Percentiles rank a stretch among this genome's conserved stretches.
Conservation (phyloP, 1,140 invertebrate genomes). For the Drosophila kikkawai region DNA sequence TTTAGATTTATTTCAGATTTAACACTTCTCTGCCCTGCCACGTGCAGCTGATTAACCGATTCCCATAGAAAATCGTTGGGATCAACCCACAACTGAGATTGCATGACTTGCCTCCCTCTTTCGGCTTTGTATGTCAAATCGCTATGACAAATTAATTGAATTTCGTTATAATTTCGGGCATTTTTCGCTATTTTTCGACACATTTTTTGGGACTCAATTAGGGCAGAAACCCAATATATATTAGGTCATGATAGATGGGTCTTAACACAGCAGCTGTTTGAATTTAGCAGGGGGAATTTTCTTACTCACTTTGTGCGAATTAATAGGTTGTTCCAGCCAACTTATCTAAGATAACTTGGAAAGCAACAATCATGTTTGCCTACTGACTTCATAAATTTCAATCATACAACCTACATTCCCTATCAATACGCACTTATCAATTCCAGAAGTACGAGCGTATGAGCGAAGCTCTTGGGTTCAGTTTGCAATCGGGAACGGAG, state of each 20-base stretch:
- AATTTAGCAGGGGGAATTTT: background rate
- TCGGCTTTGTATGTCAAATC: slow-evolving; percentile 36
- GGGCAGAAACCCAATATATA: slow-evolving; percentile 56
- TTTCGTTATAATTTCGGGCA: slow-evolving; percentile 57
- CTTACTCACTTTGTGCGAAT: slow-evolving; percentile 10
- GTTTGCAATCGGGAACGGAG: slow-evolving; percentile 25
- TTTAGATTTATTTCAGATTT: background rate
- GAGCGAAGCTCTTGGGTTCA: slow-evolving; percentile 19
- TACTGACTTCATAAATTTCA: slow-evolving; percentile 49
- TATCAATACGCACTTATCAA: slow-evolving; percentile 43
- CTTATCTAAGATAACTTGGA: slow-evolving; percentile 41
- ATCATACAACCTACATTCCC: slow-evolving; percentile 34
- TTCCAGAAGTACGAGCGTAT: background rate
- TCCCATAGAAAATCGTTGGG: slow-evolving; percentile 29
- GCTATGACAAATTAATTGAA: slow-evolving; percentile 77
- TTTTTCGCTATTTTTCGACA: slow-evolving; percentile 56
- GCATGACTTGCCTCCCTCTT: slow-evolving; percentile 20
- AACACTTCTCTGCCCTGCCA: slow-evolving; percentile 1
- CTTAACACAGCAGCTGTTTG: slow-evolving; percentile 52
- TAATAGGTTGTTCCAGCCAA: slow-evolving; percentile 13
- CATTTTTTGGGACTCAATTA: slow-evolving; percentile 45
- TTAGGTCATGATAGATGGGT: slow-evolving; percentile 63
- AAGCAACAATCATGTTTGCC: slow-evolving; percentile 42
- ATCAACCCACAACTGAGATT: slow-evolving; percentile 12
- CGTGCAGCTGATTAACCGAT: slow-evolving; percentile 36